These are phyloP conservation scores for Chloroceryle aenea DNA, from an alignment of 2,113 vertebrate genomes.

Conservation along the genomic window DNA sequence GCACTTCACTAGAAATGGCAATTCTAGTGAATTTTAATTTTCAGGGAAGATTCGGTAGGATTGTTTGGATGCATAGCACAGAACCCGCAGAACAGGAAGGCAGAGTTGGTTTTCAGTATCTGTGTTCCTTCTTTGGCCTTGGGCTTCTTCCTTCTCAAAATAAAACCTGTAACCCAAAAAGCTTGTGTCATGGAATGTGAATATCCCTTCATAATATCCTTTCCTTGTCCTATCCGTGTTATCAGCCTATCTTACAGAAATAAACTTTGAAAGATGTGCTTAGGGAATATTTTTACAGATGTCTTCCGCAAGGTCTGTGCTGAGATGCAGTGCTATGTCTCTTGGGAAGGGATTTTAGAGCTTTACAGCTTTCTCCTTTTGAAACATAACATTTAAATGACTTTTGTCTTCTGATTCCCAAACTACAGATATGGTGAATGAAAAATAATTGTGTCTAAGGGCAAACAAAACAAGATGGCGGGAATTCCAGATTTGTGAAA, in stretches of 20 bases:
- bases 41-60: fast-evolving
- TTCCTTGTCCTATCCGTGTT: background rate
- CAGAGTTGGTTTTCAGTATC: background rate
- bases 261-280: background rate
- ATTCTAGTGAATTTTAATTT: background rate
- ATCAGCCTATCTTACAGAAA: background rate
- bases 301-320: background rate
- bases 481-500: background rate
- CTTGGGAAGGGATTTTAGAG: background rate
- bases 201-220: background rate
- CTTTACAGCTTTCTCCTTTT: background rate
- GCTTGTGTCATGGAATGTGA: background rate
- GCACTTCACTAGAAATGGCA: background rate
- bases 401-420: background rate
- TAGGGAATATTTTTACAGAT: background rate
- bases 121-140: background rate
- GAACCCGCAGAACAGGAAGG: background rate
- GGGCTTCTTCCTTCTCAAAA: background rate
- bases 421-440: background rate
- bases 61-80: background rate
- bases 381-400: background rate
- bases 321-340: background rate
- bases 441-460: background rate
- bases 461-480: background rate
- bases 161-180: background rate